Base-by-base conservation (phyloP, 2,888 invertebrate genomes). In the Lymantria dispar region DNA sequence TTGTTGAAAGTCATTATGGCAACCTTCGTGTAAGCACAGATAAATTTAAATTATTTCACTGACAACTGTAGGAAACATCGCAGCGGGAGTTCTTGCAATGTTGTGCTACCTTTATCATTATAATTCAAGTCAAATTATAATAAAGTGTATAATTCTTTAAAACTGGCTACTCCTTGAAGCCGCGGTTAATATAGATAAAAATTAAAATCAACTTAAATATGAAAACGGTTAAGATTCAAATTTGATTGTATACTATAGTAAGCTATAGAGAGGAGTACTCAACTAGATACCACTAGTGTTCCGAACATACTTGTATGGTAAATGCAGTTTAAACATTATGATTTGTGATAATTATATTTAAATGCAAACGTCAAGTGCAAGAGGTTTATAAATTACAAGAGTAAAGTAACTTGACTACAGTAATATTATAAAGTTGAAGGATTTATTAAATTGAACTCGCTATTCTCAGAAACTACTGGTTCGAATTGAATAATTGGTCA, bases 261-360 rank as follows among this genome's bases (percentile, higher is more conserved):
- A 54, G 31, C 14, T 58, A 30, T 55, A 46, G 41, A 51, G 61
- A 63, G 72, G 60, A 68, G 56, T 55, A 67, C 74, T 70, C 70
- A 74, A 74, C 72, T 73, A 60, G 60, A 62, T 65, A 64, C 58
- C 46, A 65, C 54, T 74, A 65, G 64, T 58, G 58, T 58, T 58
- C 62, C 54, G 55, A 52, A 63, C 67, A 63, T 73, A 69, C 62
- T 65, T 67, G 68, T 63, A 59, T 65, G 60, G 70, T 68, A 67
- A 80, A 76, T 68, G 70, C 57, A 68, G 65, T 58, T 68, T 58
- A 80, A 78, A 79, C 78, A 80, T 78, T 76, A 75, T 82, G 83
- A 85, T 82, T 83, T 83, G 80, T 74, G 72, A 74, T 81, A 83
- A 84, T 83, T 83, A 76, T 72, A 72, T 74, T 77, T 75, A 77